Base-by-base conservation (phyloP, 2,113 vertebrate genomes). In the Diphyllodes magnificus region DNA sequence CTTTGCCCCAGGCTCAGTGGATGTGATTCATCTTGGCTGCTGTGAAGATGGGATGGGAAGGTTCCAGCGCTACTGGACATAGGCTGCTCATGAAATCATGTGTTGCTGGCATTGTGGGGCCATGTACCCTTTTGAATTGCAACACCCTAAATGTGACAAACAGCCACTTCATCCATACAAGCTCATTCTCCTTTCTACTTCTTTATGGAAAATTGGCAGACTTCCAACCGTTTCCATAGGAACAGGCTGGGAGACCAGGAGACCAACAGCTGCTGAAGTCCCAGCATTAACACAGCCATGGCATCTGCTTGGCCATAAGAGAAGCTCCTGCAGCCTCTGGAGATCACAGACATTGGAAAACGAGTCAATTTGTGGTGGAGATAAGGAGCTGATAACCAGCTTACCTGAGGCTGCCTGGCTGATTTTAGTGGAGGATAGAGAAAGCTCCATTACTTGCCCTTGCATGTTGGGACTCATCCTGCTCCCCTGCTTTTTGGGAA, bases 191-290 rank as follows among this genome's bases (percentile, higher is more conserved):
- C 16, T 2, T 54, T 78, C 42, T 63, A 61, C 35, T 68, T 33
- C 70, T 66, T 39, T 35, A 42, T n/a, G 60, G 76, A 61, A 83
- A 86, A 61, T 5, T 11, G n/a, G n/a, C 79, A 49, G 50, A 6
- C 25, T 86, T 78, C 79, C 47, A 82, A 25, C 11, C 16, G 61
- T 90, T 90, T 83, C 89, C 85, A 75, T 87, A 66, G 91, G 88
- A 92, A 92, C 9, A 0, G 64, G 63, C 51, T 44, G 30, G 16
- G 47, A 50, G 71, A 78, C 18, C 6, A 13, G 54, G 70, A 64
- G 80, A 45, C 56, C 14, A 9, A 57, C 13, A 65, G 76, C 80
- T 93, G 82, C 86, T 3, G 10, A 59, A 35, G 78, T 44, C 73
- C 63, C 7, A 1, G 56, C 11, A 5, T 47, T 66, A 60, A 22